Evolutionary conservation across 1,140 invertebrate genomes (phyloP), one percentile per base, ranked within the genome.

Genomic region (Drosophila yakuba): DNA sequence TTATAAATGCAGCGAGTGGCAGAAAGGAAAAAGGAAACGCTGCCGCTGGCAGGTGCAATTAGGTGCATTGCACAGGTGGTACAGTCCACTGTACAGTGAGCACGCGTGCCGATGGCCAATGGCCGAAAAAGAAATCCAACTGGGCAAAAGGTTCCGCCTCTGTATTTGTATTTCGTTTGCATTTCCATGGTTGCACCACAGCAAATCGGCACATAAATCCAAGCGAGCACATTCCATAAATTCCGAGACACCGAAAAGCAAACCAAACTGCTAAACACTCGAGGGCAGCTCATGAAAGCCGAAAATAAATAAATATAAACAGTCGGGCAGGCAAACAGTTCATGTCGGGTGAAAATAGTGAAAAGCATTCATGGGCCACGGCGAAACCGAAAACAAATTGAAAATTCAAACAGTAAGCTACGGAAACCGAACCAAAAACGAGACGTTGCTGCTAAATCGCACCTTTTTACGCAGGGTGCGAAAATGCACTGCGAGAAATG

Each of bases 301-400:
- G 17, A 64, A 64, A 73, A 63, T 56, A 74, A 25, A 45, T 38
- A 74, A 38, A 74, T 10, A 36, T 14, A 36, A 48, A 71, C 38
- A 55, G 39, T 15, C n/a, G 11, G 11, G 32, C 55, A 63, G 11
- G 32, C 55, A 63, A 56, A 52, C 61, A 48, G 61, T 57, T 14
- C n/a, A 35, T 10, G 61, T 54, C 38, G 44, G 47, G 82, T 86
- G 83, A 86, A 86, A 88, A 88, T 63, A 80, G 80, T 71, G 83
- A 89, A 89, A 88, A 83, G 56, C 63, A 71, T 77, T 80, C 79
- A 71, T 67, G 69, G 23, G 28, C 45, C 28, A 48, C 8, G 57
- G 52, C 36, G 36, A 52, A 41, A 58, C 43, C 38, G 45, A 73
- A 58, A 25, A 36, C 59, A 68, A 75, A 80, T 74, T 69, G 58